Evolutionary conservation across 2,888 invertebrate genomes (phyloP).

Genomic region (Nasonia oneida): DNA sequence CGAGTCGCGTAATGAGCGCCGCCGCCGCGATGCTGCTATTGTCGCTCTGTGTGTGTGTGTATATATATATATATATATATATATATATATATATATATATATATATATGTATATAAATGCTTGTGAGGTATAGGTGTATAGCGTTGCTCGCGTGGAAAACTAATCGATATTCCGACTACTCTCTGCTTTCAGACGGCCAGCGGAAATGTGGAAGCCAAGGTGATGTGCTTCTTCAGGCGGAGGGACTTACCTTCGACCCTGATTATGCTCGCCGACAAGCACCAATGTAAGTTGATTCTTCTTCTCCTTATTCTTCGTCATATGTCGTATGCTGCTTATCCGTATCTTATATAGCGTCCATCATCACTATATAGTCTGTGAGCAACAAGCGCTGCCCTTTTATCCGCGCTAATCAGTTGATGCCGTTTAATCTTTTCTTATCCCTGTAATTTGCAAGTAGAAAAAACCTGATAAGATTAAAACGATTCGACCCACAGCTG

Average conservation of each 20-base stretch:
- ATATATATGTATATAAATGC: not conserved
- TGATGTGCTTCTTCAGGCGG: slow-evolving; percentile 99
- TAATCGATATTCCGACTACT: slow-evolving; percentile 54
- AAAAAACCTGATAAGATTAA: not conserved
- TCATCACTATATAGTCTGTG: not conserved
- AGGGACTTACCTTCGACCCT: slow-evolving; percentile 97
- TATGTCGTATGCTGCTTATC: not conserved
- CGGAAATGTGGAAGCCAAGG: slow-evolving; percentile 99
- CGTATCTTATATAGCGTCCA: not conserved
- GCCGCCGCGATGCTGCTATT: not conserved
- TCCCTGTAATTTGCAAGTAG: not conserved
- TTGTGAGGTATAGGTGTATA: not conserved
- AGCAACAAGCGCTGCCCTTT: not conserved
- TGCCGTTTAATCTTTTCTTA: not conserved
- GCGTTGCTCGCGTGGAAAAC: slow-evolving; percentile 32
- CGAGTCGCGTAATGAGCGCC: slow-evolving; percentile 45
- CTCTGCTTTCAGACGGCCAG: slow-evolving; percentile 87
- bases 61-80: not conserved
- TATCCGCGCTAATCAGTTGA: not conserved
- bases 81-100: not conserved
- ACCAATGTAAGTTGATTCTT: slow-evolving; percentile 93
- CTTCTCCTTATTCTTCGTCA: not conserved
- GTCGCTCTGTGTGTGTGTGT: not conserved
- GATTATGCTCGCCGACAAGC: slow-evolving; percentile 98
- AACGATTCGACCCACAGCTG: not conserved